phyloP scores from a whole-genome alignment of 1,140 invertebrate species.

The Cardiocondyla obscurior region DNA sequence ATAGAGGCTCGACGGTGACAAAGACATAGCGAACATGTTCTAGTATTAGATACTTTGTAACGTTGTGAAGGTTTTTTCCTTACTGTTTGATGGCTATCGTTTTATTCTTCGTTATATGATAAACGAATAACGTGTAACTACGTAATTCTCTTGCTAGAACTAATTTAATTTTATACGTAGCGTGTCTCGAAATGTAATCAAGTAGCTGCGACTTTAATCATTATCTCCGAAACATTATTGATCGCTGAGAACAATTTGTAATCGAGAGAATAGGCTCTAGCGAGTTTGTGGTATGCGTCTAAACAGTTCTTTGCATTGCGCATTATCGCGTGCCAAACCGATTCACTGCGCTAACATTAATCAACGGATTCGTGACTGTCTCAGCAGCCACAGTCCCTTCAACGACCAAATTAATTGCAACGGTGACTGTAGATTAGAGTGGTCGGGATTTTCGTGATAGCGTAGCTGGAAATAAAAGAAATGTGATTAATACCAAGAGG shows the following conservation, averaged over 20 bases:
- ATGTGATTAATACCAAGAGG: neutral
- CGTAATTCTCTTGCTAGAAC: neutral
- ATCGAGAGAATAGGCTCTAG: neutral
- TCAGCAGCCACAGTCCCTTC: neutral
- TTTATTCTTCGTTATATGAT: neutral
- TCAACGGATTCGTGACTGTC: neutral
- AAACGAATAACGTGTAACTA: neutral
- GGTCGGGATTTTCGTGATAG: conserved; percentile 13
- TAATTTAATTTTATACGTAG: conserved; percentile 17
- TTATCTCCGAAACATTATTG: neutral
- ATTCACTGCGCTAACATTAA: neutral
- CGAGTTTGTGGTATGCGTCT: neutral
- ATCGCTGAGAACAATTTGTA: neutral
- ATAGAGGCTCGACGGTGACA: neutral
- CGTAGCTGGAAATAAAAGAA: neutral
- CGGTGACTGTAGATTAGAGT: conserved; percentile 17
- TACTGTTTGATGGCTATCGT: neutral
- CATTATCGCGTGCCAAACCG: conserved; percentile 51
- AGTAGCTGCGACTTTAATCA: neutral
- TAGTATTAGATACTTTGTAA: neutral
- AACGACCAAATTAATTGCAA: conserved; percentile 29
- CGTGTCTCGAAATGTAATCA: neutral
- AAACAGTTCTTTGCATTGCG: conserved; percentile 30
- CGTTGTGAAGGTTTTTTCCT: conserved; percentile 14
- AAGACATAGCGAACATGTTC: neutral